Conservation (phyloP, 2,113 vertebrate genomes). For the Oryzias celebensis region DNA sequence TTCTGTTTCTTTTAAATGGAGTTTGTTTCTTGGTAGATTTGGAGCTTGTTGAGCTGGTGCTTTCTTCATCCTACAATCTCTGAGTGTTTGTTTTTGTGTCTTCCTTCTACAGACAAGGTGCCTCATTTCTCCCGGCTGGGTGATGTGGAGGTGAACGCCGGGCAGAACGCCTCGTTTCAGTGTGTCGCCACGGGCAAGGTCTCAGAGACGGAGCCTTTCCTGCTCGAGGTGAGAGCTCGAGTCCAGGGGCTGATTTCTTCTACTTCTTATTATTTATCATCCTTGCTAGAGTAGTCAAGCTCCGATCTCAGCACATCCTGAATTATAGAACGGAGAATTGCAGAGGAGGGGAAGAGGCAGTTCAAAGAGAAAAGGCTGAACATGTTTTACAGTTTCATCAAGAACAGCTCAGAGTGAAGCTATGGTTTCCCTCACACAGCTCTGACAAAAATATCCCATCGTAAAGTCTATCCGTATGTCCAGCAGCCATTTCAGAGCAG, state of each 20-base stretch:
- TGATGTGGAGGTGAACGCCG: conserved; percentile 89
- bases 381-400: neutral
- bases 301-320: conserved; percentile 1
- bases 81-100: conserved; percentile 27
- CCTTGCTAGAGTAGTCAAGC: neutral
- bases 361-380: neutral
- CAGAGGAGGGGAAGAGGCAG: neutral
- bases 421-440: neutral
- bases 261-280: conserved; percentile 1
- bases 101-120: conserved; percentile 82
- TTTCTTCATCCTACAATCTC: conserved; percentile 10
- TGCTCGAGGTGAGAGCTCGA: conserved; percentile 84
- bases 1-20: too few species aligned
- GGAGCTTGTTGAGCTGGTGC: conserved; percentile 5
- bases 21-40: too few species aligned
- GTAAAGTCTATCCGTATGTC: too few species aligned
- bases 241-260: neutral
- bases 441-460: too few species aligned
- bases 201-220: conserved; percentile 79
- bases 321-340: neutral
- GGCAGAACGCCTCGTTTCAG: conserved; percentile 91
- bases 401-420: neutral
- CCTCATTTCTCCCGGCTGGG: conserved; percentile 91
- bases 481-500: too few species aligned
- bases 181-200: conserved; percentile 86